These are phyloP conservation scores for zebrafish (Danio rerio) DNA, from an alignment of 2,113 vertebrate species.

Conservation along the genomic window GRCz12tu NC_133185.1:22489001-22489500, in stretches of 20 bases:
- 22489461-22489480: conserved; percentile 17
- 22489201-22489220: conserved; percentile 69
- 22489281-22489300: conserved; percentile 59
- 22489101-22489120: background rate
- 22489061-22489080: background rate
- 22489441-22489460: conserved; percentile 10
- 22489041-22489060: background rate
- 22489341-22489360: conserved; percentile 49
- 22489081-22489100: background rate
- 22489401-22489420: conserved; percentile 3
- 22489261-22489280: conserved; percentile 62
- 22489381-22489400: conserved; percentile 45
- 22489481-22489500: background rate
- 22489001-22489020: too few relatives aligned
- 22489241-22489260: conserved; percentile 60
- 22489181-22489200: conserved; percentile 51
- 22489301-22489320: conserved; percentile 50
- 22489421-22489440: conserved; percentile 45
- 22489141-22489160: background rate
- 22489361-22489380: conserved; percentile 50
- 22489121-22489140: background rate
- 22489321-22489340: conserved; percentile 52
- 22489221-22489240: conserved; percentile 70
- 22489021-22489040: background rate
- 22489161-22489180: background rate